Percentiles rank a stretch among this genome's conserved stretches.
Evolutionary conservation across 2,113 vertebrate species (phyloP).

Genomic region (Zosterops borbonicus): DNA sequence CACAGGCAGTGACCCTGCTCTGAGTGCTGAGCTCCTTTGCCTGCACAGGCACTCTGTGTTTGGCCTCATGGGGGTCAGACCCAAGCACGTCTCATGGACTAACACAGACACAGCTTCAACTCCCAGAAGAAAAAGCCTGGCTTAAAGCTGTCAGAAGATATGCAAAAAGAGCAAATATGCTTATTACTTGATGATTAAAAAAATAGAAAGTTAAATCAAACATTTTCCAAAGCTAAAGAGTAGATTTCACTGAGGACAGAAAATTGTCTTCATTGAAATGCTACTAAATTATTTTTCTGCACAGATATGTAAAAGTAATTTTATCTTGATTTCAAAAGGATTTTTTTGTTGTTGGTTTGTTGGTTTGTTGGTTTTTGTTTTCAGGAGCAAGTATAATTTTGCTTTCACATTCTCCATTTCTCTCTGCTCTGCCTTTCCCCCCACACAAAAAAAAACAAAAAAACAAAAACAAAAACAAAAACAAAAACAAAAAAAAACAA

Average conservation of each 20-base stretch:
- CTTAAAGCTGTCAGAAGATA: not conserved
- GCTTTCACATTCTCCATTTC: not conserved
- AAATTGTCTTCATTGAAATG: not conserved
- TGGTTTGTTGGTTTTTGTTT: not conserved
- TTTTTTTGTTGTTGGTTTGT: not conserved
- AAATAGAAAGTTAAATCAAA: not conserved
- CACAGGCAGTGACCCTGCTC: not conserved
- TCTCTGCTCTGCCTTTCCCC: not conserved
- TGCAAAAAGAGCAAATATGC: not conserved
- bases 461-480: not conserved
- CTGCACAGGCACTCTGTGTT: fast-evolving
- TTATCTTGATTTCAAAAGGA: not conserved
- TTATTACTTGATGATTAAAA: not conserved
- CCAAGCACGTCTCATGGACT: fast-evolving
- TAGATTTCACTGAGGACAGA: not conserved
- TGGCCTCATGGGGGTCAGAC: fast-evolving
- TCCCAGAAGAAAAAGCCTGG: not conserved
- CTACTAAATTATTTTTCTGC: not conserved
- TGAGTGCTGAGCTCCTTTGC: fast-evolving
- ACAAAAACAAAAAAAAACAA: not conserved
- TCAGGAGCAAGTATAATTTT: not conserved
- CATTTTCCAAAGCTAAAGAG: not conserved
- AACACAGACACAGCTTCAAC: not conserved
- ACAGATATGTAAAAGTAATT: not conserved
- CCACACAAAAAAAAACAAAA: no score